Conservation (phyloP, 1,140 invertebrate genomes). For the Drosophila paulistorum region DNA sequence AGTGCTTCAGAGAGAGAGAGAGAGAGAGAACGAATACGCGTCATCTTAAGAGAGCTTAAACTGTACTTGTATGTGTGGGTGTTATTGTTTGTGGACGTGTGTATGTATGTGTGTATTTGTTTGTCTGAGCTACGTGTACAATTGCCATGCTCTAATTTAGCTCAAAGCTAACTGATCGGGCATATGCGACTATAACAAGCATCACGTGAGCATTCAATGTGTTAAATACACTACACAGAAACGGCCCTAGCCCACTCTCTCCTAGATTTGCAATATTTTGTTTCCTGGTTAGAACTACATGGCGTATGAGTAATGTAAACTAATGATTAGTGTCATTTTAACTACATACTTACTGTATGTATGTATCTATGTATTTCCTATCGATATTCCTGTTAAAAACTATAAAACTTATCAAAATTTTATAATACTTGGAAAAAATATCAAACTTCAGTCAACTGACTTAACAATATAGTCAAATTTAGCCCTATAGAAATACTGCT, state of each 20-base stretch:
- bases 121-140: slow-evolving; percentile 21
- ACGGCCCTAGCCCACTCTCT: too few species aligned
- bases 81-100: slow-evolving; percentile 4
- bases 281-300: neutral
- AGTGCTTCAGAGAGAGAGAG: neutral
- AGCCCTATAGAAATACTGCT: too few species aligned
- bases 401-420: neutral
- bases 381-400: too few species aligned
- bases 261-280: neutral
- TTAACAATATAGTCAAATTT: too few species aligned
- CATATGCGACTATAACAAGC: neutral
- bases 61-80: slow-evolving; percentile 1
- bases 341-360: too few species aligned
- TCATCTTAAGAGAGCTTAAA: slow-evolving; percentile 12
- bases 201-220: slow-evolving; percentile 2
- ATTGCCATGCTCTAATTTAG: slow-evolving; percentile 15
- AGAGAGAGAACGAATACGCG: neutral
- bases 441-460: too few species aligned
- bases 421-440: too few species aligned
- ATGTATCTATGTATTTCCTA: neutral
- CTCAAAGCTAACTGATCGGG: slow-evolving; percentile 4
- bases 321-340: neutral
- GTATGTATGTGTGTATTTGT: slow-evolving; percentile 5
- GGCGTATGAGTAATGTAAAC: neutral
- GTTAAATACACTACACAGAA: neutral